phyloP scores from a whole-genome alignment of 2,797 vertebrate species.

The Aulostomus chinensis region DNA sequence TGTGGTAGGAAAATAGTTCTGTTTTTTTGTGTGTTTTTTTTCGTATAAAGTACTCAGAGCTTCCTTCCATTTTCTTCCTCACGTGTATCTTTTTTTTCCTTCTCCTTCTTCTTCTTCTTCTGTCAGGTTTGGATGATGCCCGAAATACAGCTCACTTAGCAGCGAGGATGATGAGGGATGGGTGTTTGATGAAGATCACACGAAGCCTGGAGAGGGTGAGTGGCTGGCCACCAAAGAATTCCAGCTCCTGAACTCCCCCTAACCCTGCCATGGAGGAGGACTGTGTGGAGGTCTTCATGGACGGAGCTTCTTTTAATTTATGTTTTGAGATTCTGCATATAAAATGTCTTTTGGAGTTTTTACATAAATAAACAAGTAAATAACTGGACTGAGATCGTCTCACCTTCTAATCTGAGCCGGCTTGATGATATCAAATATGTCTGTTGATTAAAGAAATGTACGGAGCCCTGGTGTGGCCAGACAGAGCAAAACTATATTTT shows the following conservation, averaged over 20 bases:
- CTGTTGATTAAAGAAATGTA: no score
- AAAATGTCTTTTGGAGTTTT: no score
- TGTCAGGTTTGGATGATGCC: conserved; percentile 90
- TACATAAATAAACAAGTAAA: conserved; percentile 27
- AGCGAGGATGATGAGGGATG: conserved; percentile 89
- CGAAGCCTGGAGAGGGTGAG: conserved; percentile 89
- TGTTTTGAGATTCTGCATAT: no score
- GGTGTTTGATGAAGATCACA: conserved; percentile 89
- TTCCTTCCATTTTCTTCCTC: neutral
- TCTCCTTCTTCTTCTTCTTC: neutral
- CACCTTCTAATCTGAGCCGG: neutral
- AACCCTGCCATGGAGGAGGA: neutral
- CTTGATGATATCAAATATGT: no score
- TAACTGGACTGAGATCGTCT: neutral
- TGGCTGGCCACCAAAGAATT: conserved; percentile 54
- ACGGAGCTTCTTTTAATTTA: no score
- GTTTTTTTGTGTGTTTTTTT: no score
- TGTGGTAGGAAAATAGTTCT: no score
- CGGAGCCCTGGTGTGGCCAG: no score
- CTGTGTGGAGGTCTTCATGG: neutral
- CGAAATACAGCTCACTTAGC: conserved; percentile 91
- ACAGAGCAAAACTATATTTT: no score
- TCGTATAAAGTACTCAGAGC: neutral
- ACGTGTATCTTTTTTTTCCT: neutral
- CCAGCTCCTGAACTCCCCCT: conserved; percentile 14